Conservation (phyloP, 2,113 vertebrate species). For the Oncorhynchus keta region DNA sequence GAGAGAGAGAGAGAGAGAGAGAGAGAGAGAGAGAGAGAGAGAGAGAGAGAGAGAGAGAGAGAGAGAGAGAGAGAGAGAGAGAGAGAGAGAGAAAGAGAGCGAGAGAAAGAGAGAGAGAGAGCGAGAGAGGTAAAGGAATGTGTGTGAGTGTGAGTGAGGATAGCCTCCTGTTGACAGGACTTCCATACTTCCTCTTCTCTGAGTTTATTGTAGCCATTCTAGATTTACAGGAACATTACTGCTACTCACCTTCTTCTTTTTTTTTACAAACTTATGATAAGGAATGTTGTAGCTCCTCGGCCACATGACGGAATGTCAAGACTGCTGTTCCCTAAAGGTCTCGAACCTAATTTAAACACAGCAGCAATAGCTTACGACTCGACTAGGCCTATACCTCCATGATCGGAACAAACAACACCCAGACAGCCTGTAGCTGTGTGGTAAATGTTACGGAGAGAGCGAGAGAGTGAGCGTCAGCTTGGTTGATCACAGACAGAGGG, state of each 20-base stretch:
- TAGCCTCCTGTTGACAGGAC: not conserved
- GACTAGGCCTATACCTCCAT: no score
- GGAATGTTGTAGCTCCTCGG: no score
- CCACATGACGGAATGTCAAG: no score
- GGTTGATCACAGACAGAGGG: not conserved
- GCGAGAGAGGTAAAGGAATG: no score
- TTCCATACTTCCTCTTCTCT: not conserved
- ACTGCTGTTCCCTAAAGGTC: no score
- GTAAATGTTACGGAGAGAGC: no score
- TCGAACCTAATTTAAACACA: no score
- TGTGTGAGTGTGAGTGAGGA: not conserved
- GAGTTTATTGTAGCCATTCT: not conserved
- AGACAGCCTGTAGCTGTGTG: not conserved
- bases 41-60: not conserved
- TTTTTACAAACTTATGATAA: no score
- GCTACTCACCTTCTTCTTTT: no score
- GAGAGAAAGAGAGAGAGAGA: constrained; percentile 1
- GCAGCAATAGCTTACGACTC: no score
- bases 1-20: constrained; percentile 30
- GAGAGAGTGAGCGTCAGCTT: no score
- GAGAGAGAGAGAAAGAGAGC: constrained; percentile 16
- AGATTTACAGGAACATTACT: not conserved
- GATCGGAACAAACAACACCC: not conserved
- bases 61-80: constrained; percentile 30
- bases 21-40: not conserved